Evolutionary conservation across 2,797 vertebrate genomes (phyloP).

Genomic region (Diplodus sargus): DNA sequence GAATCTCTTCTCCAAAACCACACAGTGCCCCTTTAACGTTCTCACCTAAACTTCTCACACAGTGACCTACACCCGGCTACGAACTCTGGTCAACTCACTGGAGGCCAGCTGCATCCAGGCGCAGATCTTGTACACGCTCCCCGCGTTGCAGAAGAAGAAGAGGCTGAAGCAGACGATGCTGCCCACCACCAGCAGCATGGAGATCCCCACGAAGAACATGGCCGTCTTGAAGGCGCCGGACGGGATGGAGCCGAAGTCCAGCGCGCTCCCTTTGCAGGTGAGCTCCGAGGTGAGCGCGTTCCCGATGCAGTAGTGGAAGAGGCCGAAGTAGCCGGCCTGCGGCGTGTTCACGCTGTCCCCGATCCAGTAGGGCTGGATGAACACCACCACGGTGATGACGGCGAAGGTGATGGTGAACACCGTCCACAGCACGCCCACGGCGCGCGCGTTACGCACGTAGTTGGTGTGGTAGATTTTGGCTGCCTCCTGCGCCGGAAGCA

Average conservation of each 20-base stretch:
- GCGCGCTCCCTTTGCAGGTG: slow-evolving; percentile 94
- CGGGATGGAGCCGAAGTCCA: slow-evolving; percentile 96
- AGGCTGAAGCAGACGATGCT: slow-evolving; percentile 95
- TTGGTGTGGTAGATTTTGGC: slow-evolving; percentile 98
- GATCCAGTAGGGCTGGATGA: slow-evolving; percentile 99
- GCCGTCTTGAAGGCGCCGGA: slow-evolving; percentile 97
- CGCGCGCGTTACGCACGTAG: slow-evolving; percentile 94
- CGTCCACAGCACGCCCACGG: slow-evolving; percentile 95
- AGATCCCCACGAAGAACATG: slow-evolving; percentile 97
- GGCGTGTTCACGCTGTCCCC: slow-evolving; percentile 97
- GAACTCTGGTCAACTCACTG: slow-evolving; percentile 81
- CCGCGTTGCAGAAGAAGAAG: slow-evolving; percentile 97
- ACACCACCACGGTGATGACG: slow-evolving; percentile 93
- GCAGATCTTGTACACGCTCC: slow-evolving; percentile 98
- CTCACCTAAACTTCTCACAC: too few relatives aligned
- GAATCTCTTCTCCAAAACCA: too few relatives aligned
- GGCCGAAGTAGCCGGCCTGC: slow-evolving; percentile 96
- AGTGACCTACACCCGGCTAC: background rate
- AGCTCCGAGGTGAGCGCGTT: slow-evolving; percentile 96
- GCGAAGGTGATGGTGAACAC: slow-evolving; percentile 96
- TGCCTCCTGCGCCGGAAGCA: slow-evolving; percentile 95
- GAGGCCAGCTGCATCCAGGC: slow-evolving; percentile 99
- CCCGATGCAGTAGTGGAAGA: slow-evolving; percentile 97
- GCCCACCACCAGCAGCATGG: slow-evolving; percentile 94
- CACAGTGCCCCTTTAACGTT: too few relatives aligned